Percentiles rank a stretch among this genome's conserved stretches.
Evolutionary conservation across 2,797 vertebrate genomes (phyloP).

Genomic region (Limnodromus scolopaceus): DNA sequence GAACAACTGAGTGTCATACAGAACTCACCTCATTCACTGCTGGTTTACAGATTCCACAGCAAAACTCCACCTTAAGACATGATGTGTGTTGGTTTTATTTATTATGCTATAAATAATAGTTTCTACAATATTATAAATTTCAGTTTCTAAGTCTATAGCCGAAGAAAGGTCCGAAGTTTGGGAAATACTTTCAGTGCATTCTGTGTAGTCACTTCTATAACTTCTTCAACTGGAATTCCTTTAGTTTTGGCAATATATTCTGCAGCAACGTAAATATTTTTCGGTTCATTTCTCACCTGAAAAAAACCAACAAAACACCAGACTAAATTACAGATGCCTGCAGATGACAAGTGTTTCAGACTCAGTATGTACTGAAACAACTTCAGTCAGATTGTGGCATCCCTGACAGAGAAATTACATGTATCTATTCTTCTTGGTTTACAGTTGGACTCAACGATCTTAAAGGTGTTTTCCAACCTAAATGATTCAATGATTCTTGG

Average conservation of each 20-base stretch:
- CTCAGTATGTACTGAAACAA: not conserved
- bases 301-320: constrained; percentile 4
- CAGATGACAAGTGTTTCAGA: not conserved
- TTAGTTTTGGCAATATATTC: constrained; percentile 92
- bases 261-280: constrained; percentile 87
- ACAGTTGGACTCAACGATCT: not conserved
- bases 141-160: constrained; percentile 47
- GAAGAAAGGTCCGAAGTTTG: constrained; percentile 81
- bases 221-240: constrained; percentile 88
- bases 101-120: not conserved
- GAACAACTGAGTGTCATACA: not conserved
- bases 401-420: not conserved
- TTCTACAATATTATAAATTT: not conserved
- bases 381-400: not conserved
- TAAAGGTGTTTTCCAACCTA: not conserved
- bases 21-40: not conserved
- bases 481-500: not conserved
- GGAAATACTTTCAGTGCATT: constrained; percentile 92
- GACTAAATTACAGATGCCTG: not conserved
- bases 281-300: constrained; percentile 95
- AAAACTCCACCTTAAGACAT: not conserved
- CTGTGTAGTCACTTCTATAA: constrained; percentile 87
- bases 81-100: not conserved
- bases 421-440: not conserved
- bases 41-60: not conserved